Percentiles rank a stretch among this genome's conserved stretches.
phyloP scores from a whole-genome alignment of 2,797 vertebrate species.

The Chromobotia macracanthus region DNA sequence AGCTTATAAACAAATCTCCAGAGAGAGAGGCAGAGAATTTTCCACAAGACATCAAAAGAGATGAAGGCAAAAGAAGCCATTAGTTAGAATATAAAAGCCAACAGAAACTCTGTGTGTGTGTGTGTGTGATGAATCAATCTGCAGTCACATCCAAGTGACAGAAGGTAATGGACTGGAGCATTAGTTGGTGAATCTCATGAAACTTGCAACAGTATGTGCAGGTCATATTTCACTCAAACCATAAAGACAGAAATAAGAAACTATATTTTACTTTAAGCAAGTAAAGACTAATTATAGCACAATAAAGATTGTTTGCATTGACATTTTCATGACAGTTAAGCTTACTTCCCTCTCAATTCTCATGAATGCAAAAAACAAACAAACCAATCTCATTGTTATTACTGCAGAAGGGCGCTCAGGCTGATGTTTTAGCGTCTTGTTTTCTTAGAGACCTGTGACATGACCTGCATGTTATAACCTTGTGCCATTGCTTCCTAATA shows the following conservation, averaged over 20 bases:
- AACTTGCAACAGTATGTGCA: neutral
- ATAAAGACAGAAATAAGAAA: neutral
- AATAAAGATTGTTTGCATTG: neutral
- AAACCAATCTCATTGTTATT: no score
- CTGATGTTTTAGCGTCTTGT: no score
- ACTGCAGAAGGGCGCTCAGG: no score
- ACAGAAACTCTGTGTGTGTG: neutral
- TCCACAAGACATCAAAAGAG: neutral
- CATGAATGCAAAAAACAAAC: no score
- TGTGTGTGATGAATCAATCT: constrained; percentile 24
- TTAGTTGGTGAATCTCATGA: constrained; percentile 8
- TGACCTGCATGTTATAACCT: no score
- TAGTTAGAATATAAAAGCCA: neutral
- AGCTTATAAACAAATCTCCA: neutral
- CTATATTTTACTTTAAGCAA: neutral
- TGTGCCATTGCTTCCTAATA: no score
- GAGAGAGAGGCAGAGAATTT: constrained; percentile 7
- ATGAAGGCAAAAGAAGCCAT: neutral
- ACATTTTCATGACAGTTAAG: no score
- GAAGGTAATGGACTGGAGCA: constrained; percentile 8
- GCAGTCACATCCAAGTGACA: constrained; percentile 12
- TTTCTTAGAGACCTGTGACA: no score
- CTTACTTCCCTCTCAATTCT: neutral
- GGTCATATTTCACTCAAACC: constrained; percentile 7
- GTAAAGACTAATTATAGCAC: neutral